phyloP scores from a whole-genome alignment of 2,888 invertebrate species.

The Panzeria rudis region DNA sequence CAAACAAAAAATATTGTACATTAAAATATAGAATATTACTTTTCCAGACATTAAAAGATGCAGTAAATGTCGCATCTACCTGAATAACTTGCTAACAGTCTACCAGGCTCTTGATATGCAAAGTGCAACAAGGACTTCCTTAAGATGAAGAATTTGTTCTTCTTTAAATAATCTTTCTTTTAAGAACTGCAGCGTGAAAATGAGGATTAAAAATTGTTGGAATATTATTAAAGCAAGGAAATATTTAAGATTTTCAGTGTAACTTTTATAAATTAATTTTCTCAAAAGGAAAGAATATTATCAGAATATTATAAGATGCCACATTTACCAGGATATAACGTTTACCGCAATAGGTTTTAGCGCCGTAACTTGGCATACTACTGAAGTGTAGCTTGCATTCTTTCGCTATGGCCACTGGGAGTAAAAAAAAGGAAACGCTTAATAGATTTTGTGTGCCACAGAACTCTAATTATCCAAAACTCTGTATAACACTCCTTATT shows the following conservation, averaged over 20 bases:
- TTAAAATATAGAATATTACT: conserved; percentile 42
- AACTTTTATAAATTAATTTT: not conserved
- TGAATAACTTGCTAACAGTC: conserved; percentile 22
- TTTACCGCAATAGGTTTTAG: too few relatives aligned
- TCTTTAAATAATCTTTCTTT: conserved; percentile 6
- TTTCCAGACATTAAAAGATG: conserved; percentile 44
- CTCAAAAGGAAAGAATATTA: too few relatives aligned
- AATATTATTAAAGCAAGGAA: not conserved
- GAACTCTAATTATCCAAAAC: too few relatives aligned
- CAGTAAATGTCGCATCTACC: conserved; percentile 56
- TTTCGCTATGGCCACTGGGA: too few relatives aligned
- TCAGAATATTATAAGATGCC: too few relatives aligned
- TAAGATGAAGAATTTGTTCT: conserved; percentile 16
- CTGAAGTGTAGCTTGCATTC: too few relatives aligned
- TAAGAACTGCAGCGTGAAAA: conserved; percentile 16
- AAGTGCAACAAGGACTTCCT: conserved; percentile 61
- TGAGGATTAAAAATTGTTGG: conserved; percentile 7
- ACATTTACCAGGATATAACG: too few relatives aligned
- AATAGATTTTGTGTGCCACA: too few relatives aligned
- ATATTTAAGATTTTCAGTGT: not conserved
- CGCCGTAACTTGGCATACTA: too few relatives aligned
- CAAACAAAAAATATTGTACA: conserved; percentile 11
- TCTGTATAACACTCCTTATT: too few relatives aligned
- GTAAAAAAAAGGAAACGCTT: too few relatives aligned
- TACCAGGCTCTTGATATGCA: conserved; percentile 39